Conservation (phyloP, 1,140 invertebrate species). For the Ladona fulva region DNA sequence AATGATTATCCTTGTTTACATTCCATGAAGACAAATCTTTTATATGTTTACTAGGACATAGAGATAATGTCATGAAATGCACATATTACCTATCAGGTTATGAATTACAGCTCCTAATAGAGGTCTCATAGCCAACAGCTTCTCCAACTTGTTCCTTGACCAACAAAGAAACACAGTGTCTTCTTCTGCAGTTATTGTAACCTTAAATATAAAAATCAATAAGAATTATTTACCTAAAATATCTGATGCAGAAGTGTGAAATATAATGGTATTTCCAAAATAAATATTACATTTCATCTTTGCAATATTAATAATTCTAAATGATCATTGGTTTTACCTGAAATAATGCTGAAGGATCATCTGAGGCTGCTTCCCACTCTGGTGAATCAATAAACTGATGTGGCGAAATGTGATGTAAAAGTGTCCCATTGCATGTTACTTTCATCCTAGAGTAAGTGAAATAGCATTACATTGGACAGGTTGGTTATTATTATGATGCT, state of each 20-base stretch:
- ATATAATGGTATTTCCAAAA: no score
- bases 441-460: conserved; percentile 45
- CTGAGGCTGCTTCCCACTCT: conserved; percentile 72
- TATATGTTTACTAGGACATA: no score
- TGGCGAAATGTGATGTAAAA: conserved; percentile 68
- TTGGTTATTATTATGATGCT: no score
- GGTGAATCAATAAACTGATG: conserved; percentile 82
- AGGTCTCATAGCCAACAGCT: conserved; percentile 58
- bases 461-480: conserved; percentile 7
- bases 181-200: conserved; percentile 71
- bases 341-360: conserved; percentile 50
- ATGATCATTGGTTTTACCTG: conserved; percentile 43
- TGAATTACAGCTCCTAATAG: conserved; percentile 62
- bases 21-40: no score
- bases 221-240: no score
- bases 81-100: conserved; percentile 58
- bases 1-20: no score
- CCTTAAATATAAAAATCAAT: conserved; percentile 34
- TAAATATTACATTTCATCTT: no score
- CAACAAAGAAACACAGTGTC: conserved; percentile 67
- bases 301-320: no score
- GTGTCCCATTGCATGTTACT: conserved; percentile 69
- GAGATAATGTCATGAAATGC: no score
- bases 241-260: no score
- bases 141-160: conserved; percentile 60